Evolutionary conservation across 2,797 vertebrate species (phyloP), one percentile per base, ranked within the genome.

Genomic region (Xenops minutus): DNA sequence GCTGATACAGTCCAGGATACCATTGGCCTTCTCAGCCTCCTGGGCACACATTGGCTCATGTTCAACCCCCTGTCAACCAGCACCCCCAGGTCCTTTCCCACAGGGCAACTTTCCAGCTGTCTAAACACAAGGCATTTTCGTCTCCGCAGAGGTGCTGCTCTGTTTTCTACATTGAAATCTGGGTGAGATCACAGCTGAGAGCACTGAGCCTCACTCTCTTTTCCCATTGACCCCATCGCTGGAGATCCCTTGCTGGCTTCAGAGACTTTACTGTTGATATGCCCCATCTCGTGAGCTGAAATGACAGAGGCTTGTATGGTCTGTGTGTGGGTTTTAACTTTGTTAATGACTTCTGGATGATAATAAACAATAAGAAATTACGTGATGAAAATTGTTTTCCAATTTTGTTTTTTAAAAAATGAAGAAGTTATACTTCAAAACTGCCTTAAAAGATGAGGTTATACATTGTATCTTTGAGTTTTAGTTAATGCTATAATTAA

Each of bases 41-140:
- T 37, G 61, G 29, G 34, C 34, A 54, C n/a, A 8, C 1, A 0
- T 30, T 54, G 18, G 34, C 34, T 88, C 30, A 1, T 17, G 41
- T 4, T 74, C 41, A 67, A 34, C 29, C 0, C 10, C 2, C 29
- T 59, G 52, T 13, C 0, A 0, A 66, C 14, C 37, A 52, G 24
- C 14, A 52, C 6, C 14, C 20, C 29, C 37, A 46, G 29, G 30
- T 32, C 14, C 3, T 61, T 74, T 81, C 39, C 17, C 9, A 18
- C 24, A 5, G 29, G 17, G 21, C 14, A 59, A 21, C 46, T 51
- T 55, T 71, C 36, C 52, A 66, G 41, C 12, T 7, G 10, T 85
- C 43, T 59, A 75, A 41, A 63, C 54, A 4, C 22, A 54, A 32
- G 20, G 6, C 26, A 44, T 54, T 89, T 81, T 43, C 51, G 14